phyloP scores from a whole-genome alignment of 2,113 vertebrate genomes.

The Aepyceros melampus region DNA sequence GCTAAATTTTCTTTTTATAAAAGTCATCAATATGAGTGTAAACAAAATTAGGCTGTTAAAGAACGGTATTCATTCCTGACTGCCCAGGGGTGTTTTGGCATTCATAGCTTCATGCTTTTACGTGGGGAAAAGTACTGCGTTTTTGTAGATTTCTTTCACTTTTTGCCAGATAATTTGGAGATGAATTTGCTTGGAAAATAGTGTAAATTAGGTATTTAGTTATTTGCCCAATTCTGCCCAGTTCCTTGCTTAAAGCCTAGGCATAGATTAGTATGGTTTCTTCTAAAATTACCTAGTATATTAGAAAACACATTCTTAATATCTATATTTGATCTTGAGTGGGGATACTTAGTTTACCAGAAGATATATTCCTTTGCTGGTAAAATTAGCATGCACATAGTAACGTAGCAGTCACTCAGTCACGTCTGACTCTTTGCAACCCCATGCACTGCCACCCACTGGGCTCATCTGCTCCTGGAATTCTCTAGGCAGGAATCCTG shows the following conservation, averaged over 20 bases:
- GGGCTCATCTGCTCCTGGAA: neutral
- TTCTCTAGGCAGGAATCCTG: neutral
- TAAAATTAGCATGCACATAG: neutral
- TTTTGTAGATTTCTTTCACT: neutral
- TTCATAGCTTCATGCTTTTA: neutral
- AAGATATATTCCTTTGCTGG: neutral
- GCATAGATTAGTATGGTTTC: neutral
- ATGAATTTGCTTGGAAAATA: neutral
- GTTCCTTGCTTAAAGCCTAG: neutral
- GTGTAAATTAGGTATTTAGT: neutral
- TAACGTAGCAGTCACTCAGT: neutral
- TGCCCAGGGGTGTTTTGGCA: neutral
- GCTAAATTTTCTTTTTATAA: constrained; percentile 11
- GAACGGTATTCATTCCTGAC: neutral
- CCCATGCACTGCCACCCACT: neutral
- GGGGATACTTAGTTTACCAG: neutral
- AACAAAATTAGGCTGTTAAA: neutral
- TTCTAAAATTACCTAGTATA: neutral
- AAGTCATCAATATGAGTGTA: neutral
- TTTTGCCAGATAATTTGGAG: neutral
- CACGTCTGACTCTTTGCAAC: neutral
- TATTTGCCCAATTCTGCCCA: neutral
- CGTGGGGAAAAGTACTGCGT: neutral
- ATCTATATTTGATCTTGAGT: neutral
- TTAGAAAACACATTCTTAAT: neutral